Base-by-base conservation (phyloP, 2,888 invertebrate species). In the Sinohyriopsis cumingii region DNA sequence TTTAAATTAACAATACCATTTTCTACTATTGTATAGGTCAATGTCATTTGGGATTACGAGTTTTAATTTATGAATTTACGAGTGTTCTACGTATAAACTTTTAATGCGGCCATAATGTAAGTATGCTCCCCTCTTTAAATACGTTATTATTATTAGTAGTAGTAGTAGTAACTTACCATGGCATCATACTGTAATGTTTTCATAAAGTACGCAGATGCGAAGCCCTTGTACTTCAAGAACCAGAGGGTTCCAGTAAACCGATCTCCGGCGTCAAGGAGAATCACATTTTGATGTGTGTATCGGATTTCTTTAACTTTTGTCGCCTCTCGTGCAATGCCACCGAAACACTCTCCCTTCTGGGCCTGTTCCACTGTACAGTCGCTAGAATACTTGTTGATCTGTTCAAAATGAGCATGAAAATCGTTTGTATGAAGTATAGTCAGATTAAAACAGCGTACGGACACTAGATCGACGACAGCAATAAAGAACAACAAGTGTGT, bases 251-350 rank as follows among this genome's bases (percentile, higher is more conserved):
- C 97, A 1, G 95, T 95, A 89, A 94, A 98, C 0, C 95, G 96
- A 89, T 98, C 97, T 0, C 97, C 97, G 0, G 96, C 97, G 87
- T 97, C 96, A 22, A 98, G 91, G 86, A 95, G 96, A 6, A 97
- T 86, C 0, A 95, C 94, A 92, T 93, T 55, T 9, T 72, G 57
- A 62, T 77, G 66, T 56, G 60, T 59, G 1, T 55, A 19, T 22
- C 84, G 72, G n/a, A 85, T 69, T 65, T 82, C 78, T 74, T 67
- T 9, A 53, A 59, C 12, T 19, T 57, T 25, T 57, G 80, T 78
- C 24, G 78, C 68, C 25, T 85, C 75, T 78, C 97, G 93, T 0
- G 96, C 95, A 85, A 96, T 95, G 0, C 97, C 97, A 3, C 97
- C 97, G 85, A 94, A 95, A 89, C 96, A 97, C 22, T 74, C 64